Conservation (phyloP, 2,888 invertebrate genomes). For the Apodemia zela region DNA sequence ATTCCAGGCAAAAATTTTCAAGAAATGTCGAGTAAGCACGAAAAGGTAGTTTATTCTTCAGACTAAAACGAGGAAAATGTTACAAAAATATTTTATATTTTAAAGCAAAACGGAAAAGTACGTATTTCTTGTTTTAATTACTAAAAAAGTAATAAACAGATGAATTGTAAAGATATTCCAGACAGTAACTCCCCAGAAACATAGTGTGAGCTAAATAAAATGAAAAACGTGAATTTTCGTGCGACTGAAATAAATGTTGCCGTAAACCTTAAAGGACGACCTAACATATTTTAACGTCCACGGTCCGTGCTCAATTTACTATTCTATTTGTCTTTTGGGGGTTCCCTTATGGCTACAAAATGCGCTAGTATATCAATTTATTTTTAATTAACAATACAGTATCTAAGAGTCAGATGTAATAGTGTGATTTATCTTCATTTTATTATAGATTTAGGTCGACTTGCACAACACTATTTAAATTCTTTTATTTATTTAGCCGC, state of each 20-base stretch:
- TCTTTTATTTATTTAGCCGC: no score
- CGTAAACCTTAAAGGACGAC: slow-evolving; percentile 25
- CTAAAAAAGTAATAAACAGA: slow-evolving; percentile 1
- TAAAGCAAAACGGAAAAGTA: not conserved
- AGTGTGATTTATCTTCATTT: no score
- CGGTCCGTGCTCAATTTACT: slow-evolving; percentile 29
- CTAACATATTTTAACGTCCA: slow-evolving; percentile 31
- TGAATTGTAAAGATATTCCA: slow-evolving; percentile 9
- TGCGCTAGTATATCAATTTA: slow-evolving; percentile 6
- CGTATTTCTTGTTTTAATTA: not conserved
- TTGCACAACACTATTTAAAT: no score
- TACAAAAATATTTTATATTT: no score
- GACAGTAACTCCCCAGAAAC: not conserved
- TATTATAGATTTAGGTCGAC: not conserved
- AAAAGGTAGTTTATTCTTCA: no score
- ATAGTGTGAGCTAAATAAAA: slow-evolving; percentile 19
- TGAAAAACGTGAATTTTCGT: slow-evolving; percentile 21
- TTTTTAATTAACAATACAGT: not conserved
- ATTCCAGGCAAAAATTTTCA: no score
- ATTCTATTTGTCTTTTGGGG: slow-evolving; percentile 32
- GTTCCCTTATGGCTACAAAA: slow-evolving; percentile 22
- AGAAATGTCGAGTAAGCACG: no score
- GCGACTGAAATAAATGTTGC: slow-evolving; percentile 25
- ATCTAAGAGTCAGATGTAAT: not conserved
- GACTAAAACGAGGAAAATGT: no score